phyloP scores from a whole-genome alignment of 2,888 invertebrate species.

The Scrobipalpa atriplicella region DNA sequence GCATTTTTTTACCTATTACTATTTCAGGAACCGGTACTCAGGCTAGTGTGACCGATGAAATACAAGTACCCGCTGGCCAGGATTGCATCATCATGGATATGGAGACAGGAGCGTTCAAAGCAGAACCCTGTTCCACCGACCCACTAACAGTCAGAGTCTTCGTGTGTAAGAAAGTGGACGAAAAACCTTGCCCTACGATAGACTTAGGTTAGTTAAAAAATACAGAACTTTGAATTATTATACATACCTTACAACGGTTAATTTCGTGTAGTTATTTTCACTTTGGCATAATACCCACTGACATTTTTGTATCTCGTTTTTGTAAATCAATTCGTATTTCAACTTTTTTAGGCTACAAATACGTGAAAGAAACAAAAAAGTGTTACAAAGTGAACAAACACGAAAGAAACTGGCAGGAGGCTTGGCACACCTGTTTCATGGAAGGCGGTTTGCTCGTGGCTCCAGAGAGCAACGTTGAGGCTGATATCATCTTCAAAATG shows the following conservation, averaged over 20 bases:
- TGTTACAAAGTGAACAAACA: slow-evolving; percentile 42
- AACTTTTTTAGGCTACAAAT: slow-evolving; percentile 40
- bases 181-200: slow-evolving; percentile 43
- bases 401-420: slow-evolving; percentile 37
- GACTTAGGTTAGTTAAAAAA: slow-evolving; percentile 38
- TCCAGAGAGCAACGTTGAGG: slow-evolving; percentile 31
- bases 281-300: too few relatives aligned
- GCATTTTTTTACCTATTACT: background rate
- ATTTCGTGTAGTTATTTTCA: too few relatives aligned
- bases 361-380: slow-evolving; percentile 36
- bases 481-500: slow-evolving; percentile 22
- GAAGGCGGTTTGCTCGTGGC: slow-evolving; percentile 41
- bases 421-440: slow-evolving; percentile 42
- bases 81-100: slow-evolving; percentile 37
- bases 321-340: background rate
- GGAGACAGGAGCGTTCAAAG: slow-evolving; percentile 33
- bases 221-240: background rate
- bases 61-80: background rate
- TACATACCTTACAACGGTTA: too few relatives aligned
- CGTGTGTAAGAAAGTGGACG: slow-evolving; percentile 44
- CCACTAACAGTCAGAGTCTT: slow-evolving; percentile 31
- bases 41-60: slow-evolving; percentile 30
- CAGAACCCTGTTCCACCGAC: slow-evolving; percentile 28
- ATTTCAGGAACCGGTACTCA: slow-evolving; percentile 39
- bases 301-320: too few relatives aligned